phyloP scores from a whole-genome alignment of 2,113 vertebrate species.

The Tenebrosternarchus preto region DNA sequence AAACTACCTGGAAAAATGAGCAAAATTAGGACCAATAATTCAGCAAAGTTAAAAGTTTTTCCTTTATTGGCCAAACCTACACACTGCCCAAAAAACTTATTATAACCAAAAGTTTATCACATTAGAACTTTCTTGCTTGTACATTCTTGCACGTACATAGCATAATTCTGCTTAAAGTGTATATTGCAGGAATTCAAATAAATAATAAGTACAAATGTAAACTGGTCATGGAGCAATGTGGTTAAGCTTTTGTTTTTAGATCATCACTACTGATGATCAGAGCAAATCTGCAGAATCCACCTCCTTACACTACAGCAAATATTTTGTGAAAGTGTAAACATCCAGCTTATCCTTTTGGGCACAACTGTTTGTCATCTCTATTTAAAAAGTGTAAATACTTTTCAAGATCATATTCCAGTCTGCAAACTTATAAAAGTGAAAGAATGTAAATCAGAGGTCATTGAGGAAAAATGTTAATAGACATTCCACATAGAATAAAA shows the following conservation, averaged over 20 bases:
- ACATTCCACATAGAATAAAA: neutral
- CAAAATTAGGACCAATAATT: neutral
- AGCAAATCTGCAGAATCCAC: neutral
- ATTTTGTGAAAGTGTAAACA: no score
- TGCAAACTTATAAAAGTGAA: neutral
- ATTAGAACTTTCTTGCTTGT: neutral
- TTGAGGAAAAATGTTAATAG: neutral
- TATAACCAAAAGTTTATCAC: neutral
- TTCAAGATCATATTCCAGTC: no score
- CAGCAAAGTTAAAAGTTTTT: neutral
- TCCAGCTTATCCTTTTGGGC: no score
- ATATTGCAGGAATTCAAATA: no score
- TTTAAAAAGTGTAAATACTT: no score
- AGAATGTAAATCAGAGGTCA: neutral
- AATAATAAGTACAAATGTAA: no score
- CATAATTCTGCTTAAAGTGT: no score
- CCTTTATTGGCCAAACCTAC: slow-evolving; percentile 6
- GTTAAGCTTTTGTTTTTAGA: neutral
- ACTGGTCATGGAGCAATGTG: neutral
- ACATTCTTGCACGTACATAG: no score
- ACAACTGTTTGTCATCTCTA: no score
- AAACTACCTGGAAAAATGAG: neutral
- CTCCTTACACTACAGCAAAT: neutral
- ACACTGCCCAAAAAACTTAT: neutral
- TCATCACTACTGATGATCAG: neutral